Percentiles rank a stretch among this genome's conserved stretches.
Evolutionary conservation across 2,113 vertebrate species (phyloP).

Genomic region (Triplophysa dalaica): DNA sequence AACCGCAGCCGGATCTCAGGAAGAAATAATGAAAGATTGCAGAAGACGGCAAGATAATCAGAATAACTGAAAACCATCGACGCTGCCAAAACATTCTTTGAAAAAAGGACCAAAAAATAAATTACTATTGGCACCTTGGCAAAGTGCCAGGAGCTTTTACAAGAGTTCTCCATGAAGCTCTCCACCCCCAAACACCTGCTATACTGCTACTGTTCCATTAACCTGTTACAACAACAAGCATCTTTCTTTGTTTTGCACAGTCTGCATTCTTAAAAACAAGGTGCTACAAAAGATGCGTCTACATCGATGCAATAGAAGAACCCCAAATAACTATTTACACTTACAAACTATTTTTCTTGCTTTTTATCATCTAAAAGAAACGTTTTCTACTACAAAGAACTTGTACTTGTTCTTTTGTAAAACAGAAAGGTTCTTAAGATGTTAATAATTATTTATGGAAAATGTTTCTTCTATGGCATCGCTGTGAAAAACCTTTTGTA

Average conservation of each 20-base stretch:
- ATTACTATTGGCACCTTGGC: constrained; percentile 4
- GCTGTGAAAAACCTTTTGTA: too few relatives aligned
- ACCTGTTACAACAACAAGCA: not conserved
- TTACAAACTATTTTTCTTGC: too few relatives aligned
- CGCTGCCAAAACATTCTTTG: constrained; percentile 26
- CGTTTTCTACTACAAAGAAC: too few relatives aligned
- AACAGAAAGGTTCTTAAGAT: too few relatives aligned
- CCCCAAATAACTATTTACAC: too few relatives aligned
- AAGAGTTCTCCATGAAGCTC: not conserved
- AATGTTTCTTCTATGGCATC: too few relatives aligned
- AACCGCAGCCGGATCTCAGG: constrained; percentile 55
- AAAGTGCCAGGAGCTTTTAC: constrained; percentile 19
- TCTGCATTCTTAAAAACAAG: not conserved
- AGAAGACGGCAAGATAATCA: constrained; percentile 50
- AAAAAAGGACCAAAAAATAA: not conserved
- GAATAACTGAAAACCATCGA: constrained; percentile 57
- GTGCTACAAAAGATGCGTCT: too few relatives aligned
- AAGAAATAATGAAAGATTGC: constrained; percentile 54
- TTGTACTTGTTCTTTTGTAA: too few relatives aligned
- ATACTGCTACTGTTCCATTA: not conserved
- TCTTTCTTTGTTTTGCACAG: not conserved
- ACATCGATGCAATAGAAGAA: too few relatives aligned
- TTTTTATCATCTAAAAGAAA: too few relatives aligned
- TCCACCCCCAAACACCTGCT: constrained; percentile 9
- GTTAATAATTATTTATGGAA: too few relatives aligned